phyloP scores from a whole-genome alignment of 2,113 vertebrate genomes.

The Burhinus oedicnemus region DNA sequence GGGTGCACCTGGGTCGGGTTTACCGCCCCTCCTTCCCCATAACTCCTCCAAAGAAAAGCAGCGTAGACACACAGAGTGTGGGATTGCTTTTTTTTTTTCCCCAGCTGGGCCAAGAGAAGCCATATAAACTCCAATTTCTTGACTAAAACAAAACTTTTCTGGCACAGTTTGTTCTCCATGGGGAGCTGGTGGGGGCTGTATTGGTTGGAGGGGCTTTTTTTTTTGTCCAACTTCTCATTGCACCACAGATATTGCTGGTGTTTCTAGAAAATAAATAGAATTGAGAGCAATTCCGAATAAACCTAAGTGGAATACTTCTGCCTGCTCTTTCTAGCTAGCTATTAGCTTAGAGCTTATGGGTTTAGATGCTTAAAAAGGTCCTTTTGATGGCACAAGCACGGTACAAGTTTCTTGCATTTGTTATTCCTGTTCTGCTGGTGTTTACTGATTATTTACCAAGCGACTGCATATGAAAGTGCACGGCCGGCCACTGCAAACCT shows the following conservation, averaged over 20 bases:
- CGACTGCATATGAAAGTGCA: rapidly evolving
- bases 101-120: neutral
- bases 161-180: rapidly evolving
- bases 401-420: rapidly evolving
- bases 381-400: rapidly evolving
- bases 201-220: neutral
- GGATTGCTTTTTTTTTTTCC: too few species aligned
- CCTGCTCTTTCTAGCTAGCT: neutral
- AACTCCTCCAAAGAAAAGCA: neutral
- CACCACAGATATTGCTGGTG: rapidly evolving
- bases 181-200: neutral
- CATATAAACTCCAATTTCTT: neutral
- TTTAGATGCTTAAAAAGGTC: neutral
- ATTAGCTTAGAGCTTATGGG: too few species aligned
- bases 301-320: neutral
- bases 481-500: rapidly evolving
- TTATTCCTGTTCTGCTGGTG: neutral
- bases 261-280: neutral
- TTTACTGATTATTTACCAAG: neutral
- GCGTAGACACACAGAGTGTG: rapidly evolving
- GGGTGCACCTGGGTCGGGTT: neutral
- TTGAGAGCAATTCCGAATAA: neutral
- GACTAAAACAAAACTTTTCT: neutral
- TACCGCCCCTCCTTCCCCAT: neutral
- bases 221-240: neutral